Base-by-base conservation (phyloP, 2,888 invertebrate species). In the Tyria jacobaeae region DNA sequence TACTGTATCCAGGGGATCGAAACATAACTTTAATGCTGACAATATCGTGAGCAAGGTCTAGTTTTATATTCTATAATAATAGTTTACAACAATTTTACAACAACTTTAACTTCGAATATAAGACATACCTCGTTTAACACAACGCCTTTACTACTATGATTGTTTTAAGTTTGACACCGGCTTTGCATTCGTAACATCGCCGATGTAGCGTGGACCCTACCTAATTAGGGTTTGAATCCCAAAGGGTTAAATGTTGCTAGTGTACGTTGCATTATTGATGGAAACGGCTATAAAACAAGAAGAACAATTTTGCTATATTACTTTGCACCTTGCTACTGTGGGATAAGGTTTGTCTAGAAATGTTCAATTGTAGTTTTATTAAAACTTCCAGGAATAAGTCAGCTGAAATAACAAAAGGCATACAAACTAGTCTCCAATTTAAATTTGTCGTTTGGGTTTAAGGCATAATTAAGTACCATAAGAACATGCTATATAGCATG, bases 251-350 rank as follows among this genome's bases (percentile, higher is more conserved):
- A 73, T 75, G 79, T 78, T 78, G 75, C 72, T 75, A 81, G 79
- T 75, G 77, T 72, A 78, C 76, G 68, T 71, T 86, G 85, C 83
- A 86, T 86, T 84, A 86, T 82, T 85, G 82, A 86, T 84, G 76
- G 76, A 60, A 61, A 54, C 60, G 62, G 65, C 74, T 64, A 68
- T 73, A 68, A 75, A 74, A 71, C 62, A 70, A 49, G 2, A 49
- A 48, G 37, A 56, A 24, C 25, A 37, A 35, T 31, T 54, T 49
- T 37, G 27, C 48, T 49, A 39, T 6, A 25, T 39, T 34, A 76
- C 58, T 68, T 52, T 70, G 31, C 53, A 57, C 60, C 62, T 62
- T 64, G 51, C 39, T 10, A 17, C 0, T 4, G 41, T 5, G 1
- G 4, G 1, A 27, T 10, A 68, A 41, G 55, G 55, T 56, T 44